Conservation (phyloP, 2,888 invertebrate genomes). For the Amiota minor region DNA sequence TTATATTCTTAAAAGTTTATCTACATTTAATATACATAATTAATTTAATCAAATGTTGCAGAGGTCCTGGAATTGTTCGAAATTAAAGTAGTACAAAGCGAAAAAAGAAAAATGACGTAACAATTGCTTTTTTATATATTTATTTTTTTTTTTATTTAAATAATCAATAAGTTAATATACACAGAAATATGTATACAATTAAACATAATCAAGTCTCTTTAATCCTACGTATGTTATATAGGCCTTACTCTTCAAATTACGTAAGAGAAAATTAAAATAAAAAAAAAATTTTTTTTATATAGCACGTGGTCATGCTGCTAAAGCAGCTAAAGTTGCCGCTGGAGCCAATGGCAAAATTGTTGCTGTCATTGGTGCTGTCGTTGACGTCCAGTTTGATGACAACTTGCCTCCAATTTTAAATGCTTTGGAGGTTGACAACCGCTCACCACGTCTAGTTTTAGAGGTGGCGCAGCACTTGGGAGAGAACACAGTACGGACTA, state of each 20-base stretch:
- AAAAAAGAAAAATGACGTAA: not conserved
- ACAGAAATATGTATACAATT: not conserved
- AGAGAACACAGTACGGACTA: conserved; percentile 90
- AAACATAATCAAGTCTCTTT: not conserved
- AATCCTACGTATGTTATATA: not conserved
- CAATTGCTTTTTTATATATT: too few relatives aligned
- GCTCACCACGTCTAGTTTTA: conserved; percentile 84
- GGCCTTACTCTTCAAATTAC: too few relatives aligned
- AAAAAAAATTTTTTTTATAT: not conserved
- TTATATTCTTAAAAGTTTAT: too few relatives aligned
- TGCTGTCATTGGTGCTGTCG: conserved; percentile 97
- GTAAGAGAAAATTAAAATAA: too few relatives aligned
- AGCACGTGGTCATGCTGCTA: conserved; percentile 67
- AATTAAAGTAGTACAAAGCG: not conserved
- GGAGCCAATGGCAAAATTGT: conserved; percentile 76
- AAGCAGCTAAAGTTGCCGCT: conserved; percentile 61
- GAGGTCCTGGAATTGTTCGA: not conserved
- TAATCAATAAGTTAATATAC: too few relatives aligned
- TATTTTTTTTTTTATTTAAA: too few relatives aligned
- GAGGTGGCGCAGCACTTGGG: conserved; percentile 91
- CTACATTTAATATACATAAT: too few relatives aligned
- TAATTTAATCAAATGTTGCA: too few relatives aligned
- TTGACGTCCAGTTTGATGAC: conserved; percentile 95
- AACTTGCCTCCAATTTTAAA: conserved; percentile 93
- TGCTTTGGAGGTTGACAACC: conserved; percentile 91